Evolutionary conservation across 2,113 vertebrate genomes (phyloP).

Genomic region (Xiphophorus maculatus): DNA sequence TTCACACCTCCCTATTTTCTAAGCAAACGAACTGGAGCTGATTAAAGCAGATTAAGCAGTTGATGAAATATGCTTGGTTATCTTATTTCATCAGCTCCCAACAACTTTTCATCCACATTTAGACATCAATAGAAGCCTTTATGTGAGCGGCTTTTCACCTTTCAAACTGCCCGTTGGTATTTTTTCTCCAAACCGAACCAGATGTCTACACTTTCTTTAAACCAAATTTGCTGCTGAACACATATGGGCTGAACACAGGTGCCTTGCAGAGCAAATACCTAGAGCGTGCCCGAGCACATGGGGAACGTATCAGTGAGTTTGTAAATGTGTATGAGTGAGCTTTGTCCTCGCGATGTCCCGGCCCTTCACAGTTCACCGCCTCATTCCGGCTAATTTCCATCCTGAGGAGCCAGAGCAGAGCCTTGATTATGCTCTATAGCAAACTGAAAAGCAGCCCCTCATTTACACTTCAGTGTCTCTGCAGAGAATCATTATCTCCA

Average conservation of each 20-base stretch:
- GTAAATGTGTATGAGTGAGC: slow-evolving; percentile 62
- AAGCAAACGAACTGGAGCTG: too few relatives aligned
- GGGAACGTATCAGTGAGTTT: slow-evolving; percentile 38
- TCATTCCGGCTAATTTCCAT: slow-evolving; percentile 69
- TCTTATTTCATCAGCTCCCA: too few relatives aligned
- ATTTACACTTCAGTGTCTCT: slow-evolving; percentile 62
- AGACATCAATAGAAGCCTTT: too few relatives aligned
- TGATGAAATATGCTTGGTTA: too few relatives aligned
- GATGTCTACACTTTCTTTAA: neutral
- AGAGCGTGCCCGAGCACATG: slow-evolving; percentile 11
- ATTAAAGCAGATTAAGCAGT: too few relatives aligned
- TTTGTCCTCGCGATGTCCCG: slow-evolving; percentile 50
- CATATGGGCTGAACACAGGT: neutral
- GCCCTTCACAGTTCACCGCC: slow-evolving; percentile 72
- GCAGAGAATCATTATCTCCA: slow-evolving; percentile 71
- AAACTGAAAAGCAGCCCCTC: slow-evolving; percentile 63
- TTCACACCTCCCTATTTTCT: too few relatives aligned
- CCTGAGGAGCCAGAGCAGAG: slow-evolving; percentile 47
- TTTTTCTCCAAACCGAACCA: neutral
- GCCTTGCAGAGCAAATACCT: slow-evolving; percentile 2
- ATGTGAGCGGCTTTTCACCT: neutral
- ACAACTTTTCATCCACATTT: too few relatives aligned
- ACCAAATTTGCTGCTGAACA: neutral
- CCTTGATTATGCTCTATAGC: slow-evolving; percentile 72
- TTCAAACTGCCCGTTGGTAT: neutral